phyloP scores from a whole-genome alignment of 2,797 vertebrate genomes.

The Neosilurus mollespiculum region DNA sequence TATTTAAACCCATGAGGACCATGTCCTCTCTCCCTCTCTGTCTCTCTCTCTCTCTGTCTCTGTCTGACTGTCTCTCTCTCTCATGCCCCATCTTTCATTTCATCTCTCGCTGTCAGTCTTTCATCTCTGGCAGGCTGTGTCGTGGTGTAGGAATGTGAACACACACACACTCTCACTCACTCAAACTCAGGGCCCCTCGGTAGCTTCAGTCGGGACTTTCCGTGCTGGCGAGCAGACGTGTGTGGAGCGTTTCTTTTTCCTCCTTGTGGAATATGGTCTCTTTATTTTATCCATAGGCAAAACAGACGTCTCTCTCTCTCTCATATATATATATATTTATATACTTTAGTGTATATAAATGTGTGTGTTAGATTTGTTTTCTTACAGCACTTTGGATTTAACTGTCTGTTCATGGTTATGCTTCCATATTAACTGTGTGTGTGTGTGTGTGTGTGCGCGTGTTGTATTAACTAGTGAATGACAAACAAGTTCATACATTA shows the following conservation, averaged over 20 bases:
- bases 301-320: constrained; percentile 1
- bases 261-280: constrained; percentile 24
- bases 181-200: constrained; percentile 8
- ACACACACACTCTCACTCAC: constrained; percentile 8
- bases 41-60: background rate
- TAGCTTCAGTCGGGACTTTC: constrained; percentile 54
- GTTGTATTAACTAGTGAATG: constrained; percentile 3
- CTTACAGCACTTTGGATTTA: background rate
- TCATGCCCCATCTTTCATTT: background rate
- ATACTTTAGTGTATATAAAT: no score
- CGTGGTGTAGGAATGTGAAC: constrained; percentile 45
- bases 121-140: constrained; percentile 45
- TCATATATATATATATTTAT: background rate
- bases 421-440: background rate
- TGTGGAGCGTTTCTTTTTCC: constrained; percentile 5
- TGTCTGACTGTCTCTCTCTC: background rate
- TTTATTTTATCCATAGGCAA: background rate
- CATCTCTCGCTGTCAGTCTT: constrained; percentile 3
- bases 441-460: constrained; percentile 4
- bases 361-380: background rate
- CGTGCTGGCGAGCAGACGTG: constrained; percentile 24
- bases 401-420: background rate
- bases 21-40: background rate
- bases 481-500: background rate
- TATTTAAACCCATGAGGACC: constrained; percentile 55